A percentile compares a stretch with the other conserved stretches of the same genome.
Evolutionary conservation across 2,113 vertebrate species (phyloP).

Genomic region (Oenanthe oenanthe): DNA sequence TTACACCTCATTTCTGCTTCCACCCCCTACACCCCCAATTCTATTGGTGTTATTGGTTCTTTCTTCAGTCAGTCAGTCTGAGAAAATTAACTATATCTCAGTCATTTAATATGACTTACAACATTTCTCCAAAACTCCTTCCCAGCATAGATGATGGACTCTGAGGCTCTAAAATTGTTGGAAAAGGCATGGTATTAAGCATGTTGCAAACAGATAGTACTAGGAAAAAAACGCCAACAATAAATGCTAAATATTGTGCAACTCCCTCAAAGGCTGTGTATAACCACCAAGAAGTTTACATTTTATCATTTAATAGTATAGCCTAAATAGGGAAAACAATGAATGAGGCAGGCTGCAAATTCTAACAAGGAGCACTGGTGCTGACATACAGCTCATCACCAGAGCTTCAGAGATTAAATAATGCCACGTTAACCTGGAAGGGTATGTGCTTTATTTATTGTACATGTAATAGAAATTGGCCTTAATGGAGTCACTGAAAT

Average conservation of each 20-base stretch:
- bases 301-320: not conserved
- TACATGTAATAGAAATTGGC: not conserved
- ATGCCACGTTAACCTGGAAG: not conserved
- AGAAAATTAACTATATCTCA: not conserved
- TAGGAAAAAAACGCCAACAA: not conserved
- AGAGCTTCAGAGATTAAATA: not conserved
- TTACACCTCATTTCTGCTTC: slow-evolving; percentile 7
- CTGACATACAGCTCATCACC: not conserved
- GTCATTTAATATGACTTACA: slow-evolving; percentile 16
- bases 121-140: not conserved
- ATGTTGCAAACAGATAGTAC: not conserved
- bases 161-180: not conserved
- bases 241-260: not conserved
- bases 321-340: not conserved
- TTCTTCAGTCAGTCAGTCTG: not conserved
- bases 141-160: not conserved
- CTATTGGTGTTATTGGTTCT: not conserved
- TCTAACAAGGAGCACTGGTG: not conserved
- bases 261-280: not conserved
- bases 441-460: not conserved
- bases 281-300: not conserved
- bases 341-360: not conserved
- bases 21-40: not conserved
- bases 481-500: not conserved
- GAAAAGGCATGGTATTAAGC: not conserved